Conservation (phyloP, 1,140 invertebrate species). For the Drosophila nannoptera region DNA sequence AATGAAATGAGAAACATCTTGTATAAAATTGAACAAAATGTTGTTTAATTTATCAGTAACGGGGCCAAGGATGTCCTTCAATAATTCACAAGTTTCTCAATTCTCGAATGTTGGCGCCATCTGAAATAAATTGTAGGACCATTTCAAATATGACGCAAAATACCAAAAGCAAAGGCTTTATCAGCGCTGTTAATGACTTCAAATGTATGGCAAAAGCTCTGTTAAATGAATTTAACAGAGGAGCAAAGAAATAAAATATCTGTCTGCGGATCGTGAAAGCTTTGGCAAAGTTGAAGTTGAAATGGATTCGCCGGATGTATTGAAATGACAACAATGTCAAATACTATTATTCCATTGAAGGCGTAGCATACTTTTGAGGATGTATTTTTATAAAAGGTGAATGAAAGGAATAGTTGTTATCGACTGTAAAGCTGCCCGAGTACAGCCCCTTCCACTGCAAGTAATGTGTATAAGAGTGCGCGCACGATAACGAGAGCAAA, state of each 20-base stretch:
- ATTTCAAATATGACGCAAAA: too few relatives aligned
- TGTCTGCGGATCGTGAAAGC: background rate
- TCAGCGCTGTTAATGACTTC: too few relatives aligned
- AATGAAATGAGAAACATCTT: background rate
- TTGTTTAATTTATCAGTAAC: too few relatives aligned
- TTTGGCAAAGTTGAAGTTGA: background rate
- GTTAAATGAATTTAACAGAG: background rate
- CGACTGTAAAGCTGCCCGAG: too few relatives aligned
- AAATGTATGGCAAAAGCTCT: background rate
- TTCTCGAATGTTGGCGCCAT: too few relatives aligned
- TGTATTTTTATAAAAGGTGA: background rate
- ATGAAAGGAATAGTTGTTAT: background rate
- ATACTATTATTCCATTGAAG: background rate
- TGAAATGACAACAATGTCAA: background rate
- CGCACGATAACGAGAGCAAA: conserved; percentile 12
- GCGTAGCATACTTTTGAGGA: conserved; percentile 1
- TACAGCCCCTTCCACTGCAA: too few relatives aligned
- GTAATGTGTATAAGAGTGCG: conserved; percentile 16
- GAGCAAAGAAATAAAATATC: too few relatives aligned
- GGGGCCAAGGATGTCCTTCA: too few relatives aligned
- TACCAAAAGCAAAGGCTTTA: too few relatives aligned
- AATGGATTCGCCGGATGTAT: background rate
- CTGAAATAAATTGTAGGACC: too few relatives aligned
- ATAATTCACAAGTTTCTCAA: too few relatives aligned
- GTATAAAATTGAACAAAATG: background rate